These are phyloP conservation scores for Phacellophora camtschatica DNA, from an alignment of 30 jellyfish, hydroid and myxozoan genomes.

Conservation along the genomic window DNA sequence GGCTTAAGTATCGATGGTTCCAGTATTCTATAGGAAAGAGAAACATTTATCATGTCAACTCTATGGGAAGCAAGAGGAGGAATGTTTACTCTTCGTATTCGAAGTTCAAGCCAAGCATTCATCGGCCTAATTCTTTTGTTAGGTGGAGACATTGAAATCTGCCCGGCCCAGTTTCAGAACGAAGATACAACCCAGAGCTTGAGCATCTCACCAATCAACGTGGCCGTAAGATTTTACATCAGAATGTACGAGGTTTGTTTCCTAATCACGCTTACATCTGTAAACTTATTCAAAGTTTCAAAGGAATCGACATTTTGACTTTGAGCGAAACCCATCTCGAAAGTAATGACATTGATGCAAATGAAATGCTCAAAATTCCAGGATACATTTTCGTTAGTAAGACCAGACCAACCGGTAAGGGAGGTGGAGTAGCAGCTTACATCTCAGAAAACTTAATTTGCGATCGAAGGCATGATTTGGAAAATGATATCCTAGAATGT, in stretches of 20 bases:
- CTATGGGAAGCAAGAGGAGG: conserved; percentile 54
- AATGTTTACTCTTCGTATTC: conserved; percentile 18
- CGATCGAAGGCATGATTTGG: conserved; percentile 49
- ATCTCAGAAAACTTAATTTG: conserved; percentile 61
- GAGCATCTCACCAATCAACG: conserved; percentile 52
- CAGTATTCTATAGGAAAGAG: conserved; percentile 39
- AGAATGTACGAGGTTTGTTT: conserved; percentile 75
- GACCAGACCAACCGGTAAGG: conserved; percentile 63
- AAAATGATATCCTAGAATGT: conserved; percentile 54
- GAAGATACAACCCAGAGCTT: conserved; percentile 48
- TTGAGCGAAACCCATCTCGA: conserved; percentile 68
- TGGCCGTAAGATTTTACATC: conserved; percentile 66
- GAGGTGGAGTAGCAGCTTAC: conserved; percentile 77
- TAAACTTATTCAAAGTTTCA: conserved; percentile 49
- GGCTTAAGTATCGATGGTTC: conserved; percentile 41
- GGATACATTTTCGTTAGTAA: conserved; percentile 61
- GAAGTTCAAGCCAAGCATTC: conserved; percentile 41
- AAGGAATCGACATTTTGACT: conserved; percentile 56
- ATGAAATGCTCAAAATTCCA: conserved; percentile 64
- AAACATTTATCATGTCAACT: conserved; percentile 46
- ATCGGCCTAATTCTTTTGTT: conserved; percentile 37
- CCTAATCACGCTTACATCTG: conserved; percentile 39
- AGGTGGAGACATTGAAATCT: conserved; percentile 36
- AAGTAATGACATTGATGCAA: conserved; percentile 31
- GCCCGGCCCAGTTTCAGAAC: conserved; percentile 41